Percentiles rank a stretch among this genome's conserved stretches.
Conservation (phyloP, 2,113 vertebrate genomes). For the Platycercus adscitus region DNA sequence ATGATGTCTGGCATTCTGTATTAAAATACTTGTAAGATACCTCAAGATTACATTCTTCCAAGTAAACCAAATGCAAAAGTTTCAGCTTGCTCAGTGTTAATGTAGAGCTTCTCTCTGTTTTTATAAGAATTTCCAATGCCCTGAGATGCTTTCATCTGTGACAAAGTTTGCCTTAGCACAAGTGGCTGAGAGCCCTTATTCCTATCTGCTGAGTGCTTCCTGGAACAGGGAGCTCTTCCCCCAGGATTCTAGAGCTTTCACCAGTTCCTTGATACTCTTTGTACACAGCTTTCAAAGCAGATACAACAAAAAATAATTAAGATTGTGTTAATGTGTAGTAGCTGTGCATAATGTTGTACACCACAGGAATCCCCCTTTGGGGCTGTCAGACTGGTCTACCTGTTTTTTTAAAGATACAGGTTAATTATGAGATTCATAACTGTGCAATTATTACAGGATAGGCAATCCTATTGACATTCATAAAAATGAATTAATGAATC, state of each 20-base stretch:
- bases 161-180: not conserved
- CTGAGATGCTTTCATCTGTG: not conserved
- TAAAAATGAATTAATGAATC: not conserved
- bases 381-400: not conserved
- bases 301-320: slow-evolving; percentile 5
- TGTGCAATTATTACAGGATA: not conserved
- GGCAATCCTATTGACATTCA: not conserved
- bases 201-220: not conserved
- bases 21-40: not conserved
- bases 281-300: not conserved
- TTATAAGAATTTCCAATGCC: not conserved
- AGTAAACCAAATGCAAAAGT: not conserved
- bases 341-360: slow-evolving; percentile 4
- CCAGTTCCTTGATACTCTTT: not conserved
- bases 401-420: not conserved
- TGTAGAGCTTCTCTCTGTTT: not conserved
- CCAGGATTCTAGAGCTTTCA: not conserved
- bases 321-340: slow-evolving; percentile 3
- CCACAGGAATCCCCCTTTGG: not conserved
- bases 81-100: not conserved
- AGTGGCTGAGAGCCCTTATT: not conserved
- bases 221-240: not conserved
- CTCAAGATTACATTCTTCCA: not conserved
- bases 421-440: not conserved
- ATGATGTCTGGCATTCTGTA: not conserved